phyloP scores from a whole-genome alignment of 2,113 vertebrate species.

The Diadophis punctatus region DNA sequence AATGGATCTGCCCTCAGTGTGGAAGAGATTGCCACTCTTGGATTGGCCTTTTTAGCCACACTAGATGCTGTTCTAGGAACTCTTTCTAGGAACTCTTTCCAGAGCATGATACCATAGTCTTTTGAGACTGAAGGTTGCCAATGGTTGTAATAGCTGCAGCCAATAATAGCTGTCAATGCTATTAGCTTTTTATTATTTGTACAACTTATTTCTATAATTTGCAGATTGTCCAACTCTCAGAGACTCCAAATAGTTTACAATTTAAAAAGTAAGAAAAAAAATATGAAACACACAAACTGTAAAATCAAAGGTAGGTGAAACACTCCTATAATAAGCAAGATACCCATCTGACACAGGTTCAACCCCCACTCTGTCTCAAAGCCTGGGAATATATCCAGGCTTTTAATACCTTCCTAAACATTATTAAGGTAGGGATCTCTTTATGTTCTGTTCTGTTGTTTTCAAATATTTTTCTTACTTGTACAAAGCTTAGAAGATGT shows the following conservation, averaged over 20 bases:
- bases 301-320: background rate
- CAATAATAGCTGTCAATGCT: background rate
- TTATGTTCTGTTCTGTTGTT: background rate
- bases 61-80: too few species aligned
- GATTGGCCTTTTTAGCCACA: too few species aligned
- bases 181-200: background rate
- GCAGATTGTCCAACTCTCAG: background rate
- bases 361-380: background rate
- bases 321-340: background rate
- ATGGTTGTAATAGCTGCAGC: background rate
- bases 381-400: background rate
- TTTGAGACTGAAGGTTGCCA: too few species aligned
- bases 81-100: too few species aligned
- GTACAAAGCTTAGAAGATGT: background rate
- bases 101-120: too few species aligned
- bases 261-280: background rate
- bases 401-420: background rate
- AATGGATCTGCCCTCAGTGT: too few species aligned
- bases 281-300: background rate
- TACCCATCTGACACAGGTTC: background rate
- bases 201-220: background rate
- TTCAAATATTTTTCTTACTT: background rate
- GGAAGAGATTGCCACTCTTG: too few species aligned
- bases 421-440: background rate
- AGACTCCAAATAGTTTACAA: background rate